Evolutionary conservation across 2,113 vertebrate genomes (phyloP).

Genomic region (Epinephelus fuscoguttatus): DNA sequence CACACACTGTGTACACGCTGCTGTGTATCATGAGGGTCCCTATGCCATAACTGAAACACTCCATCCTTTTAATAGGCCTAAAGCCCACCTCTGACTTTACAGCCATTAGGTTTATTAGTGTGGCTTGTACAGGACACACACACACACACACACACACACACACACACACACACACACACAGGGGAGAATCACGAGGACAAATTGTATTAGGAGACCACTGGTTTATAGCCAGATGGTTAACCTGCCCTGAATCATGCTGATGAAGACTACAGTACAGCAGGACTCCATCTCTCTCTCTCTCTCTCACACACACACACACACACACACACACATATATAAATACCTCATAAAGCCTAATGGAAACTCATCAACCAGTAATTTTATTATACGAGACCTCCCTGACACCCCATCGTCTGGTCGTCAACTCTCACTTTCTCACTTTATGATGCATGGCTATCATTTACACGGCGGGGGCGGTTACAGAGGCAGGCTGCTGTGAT

Average conservation of each 20-base stretch:
- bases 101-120: slow-evolving; percentile 80
- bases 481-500: slow-evolving; percentile 32
- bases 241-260: slow-evolving; percentile 70
- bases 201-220: slow-evolving; percentile 76
- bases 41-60: slow-evolving; percentile 32
- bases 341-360: slow-evolving; percentile 76
- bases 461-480: slow-evolving; percentile 42
- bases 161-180: slow-evolving; percentile 17
- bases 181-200: slow-evolving; percentile 48
- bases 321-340: slow-evolving; percentile 28
- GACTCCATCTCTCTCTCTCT: slow-evolving; percentile 16
- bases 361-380: slow-evolving; percentile 76
- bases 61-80: slow-evolving; percentile 67
- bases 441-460: slow-evolving; percentile 60
- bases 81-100: slow-evolving; percentile 59
- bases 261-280: slow-evolving; percentile 39
- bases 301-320: slow-evolving; percentile 18
- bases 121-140: slow-evolving; percentile 31
- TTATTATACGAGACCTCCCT: slow-evolving; percentile 62
- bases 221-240: slow-evolving; percentile 80
- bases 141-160: neutral
- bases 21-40: slow-evolving; percentile 30
- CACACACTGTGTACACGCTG: neutral
- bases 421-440: slow-evolving; percentile 43
- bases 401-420: slow-evolving; percentile 52